Base-by-base conservation (phyloP, 2,888 invertebrate species). In the Neria commutata region DNA sequence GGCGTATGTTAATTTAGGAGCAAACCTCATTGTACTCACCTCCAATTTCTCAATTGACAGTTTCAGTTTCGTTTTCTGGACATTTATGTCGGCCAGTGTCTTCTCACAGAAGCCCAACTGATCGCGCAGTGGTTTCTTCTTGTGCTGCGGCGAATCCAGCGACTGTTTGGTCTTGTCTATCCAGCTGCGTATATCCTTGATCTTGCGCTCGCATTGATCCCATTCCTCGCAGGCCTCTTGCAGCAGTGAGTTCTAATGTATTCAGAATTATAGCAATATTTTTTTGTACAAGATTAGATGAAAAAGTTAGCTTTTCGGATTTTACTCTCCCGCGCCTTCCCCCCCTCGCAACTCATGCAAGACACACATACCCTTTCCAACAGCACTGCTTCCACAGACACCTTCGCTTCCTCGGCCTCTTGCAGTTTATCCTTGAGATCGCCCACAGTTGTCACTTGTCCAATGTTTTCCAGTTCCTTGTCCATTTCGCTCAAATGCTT, bases 201-300 rank as follows among this genome's bases (percentile, higher is more conserved):
- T 87, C 81, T 97, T 96, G 80, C 88, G 91, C 82, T 96, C 95
- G 83, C 95, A 96, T 81, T 96, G 92, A 79, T 95, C 95, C 94
- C 96, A 96, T 84, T 96, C 95, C 79, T 95, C 95, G 49, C 92
- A 90, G 54, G 94, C 89, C 83, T 96, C 96, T 86, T 93, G 92
- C 61, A 96, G 85, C 69, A 94, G 83, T 47, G 92, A 91, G 78
- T 91, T 91, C 94, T 94, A 24, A 19, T 2, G 16, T n/a, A 17
- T 40, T 25, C 25, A 8, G 14, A 14, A 24, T 1, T 10, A 10
- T n/a, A 14, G 17, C 3, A 3, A 24, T 19, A 37, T 14, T 37
- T 17, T 3, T 29, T n/a, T 47, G 3, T 17, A 17, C 11, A 10
- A 26, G 47, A 8, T 50, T 16, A 23, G n/a, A 10, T 25, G 17